Conservation (phyloP, 1,140 invertebrate species). For the Sycophila sp. region DNA sequence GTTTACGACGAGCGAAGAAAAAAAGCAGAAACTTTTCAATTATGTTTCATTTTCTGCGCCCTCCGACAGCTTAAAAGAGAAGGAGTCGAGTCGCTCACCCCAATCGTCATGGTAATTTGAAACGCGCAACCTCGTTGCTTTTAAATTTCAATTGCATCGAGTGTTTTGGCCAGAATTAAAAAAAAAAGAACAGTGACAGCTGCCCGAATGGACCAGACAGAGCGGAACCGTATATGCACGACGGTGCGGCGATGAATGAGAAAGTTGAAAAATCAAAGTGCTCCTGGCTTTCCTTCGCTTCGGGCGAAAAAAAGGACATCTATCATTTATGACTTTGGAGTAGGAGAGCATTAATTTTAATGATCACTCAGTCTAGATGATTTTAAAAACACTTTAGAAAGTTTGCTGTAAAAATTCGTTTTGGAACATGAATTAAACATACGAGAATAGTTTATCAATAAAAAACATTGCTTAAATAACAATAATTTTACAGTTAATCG, state of each 20-base stretch:
- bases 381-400: no score
- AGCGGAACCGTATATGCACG: slow-evolving; percentile 51
- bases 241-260: neutral
- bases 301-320: no score
- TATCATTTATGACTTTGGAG: no score
- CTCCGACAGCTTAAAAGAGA: slow-evolving; percentile 53
- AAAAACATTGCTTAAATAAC: no score
- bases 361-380: no score
- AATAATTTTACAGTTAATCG: no score
- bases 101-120: slow-evolving; percentile 58
- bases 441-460: no score
- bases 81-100: slow-evolving; percentile 16
- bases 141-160: slow-evolving; percentile 52
- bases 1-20: slow-evolving; percentile 39
- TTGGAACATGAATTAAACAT: no score
- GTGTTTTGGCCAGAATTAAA: slow-evolving; percentile 43
- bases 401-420: no score
- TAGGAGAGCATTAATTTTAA: no score
- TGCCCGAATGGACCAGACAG: slow-evolving; percentile 56
- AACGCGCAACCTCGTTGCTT: slow-evolving; percentile 43
- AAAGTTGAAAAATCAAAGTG: slow-evolving; percentile 12
- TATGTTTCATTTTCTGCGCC: slow-evolving; percentile 44
- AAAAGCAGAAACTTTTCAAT: slow-evolving; percentile 40
- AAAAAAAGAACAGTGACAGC: slow-evolving; percentile 56
- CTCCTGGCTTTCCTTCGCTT: no score